These are phyloP conservation scores for Cheilosia variabilis DNA, from an alignment of 2,888 invertebrate species.

Conservation along the genomic window DNA sequence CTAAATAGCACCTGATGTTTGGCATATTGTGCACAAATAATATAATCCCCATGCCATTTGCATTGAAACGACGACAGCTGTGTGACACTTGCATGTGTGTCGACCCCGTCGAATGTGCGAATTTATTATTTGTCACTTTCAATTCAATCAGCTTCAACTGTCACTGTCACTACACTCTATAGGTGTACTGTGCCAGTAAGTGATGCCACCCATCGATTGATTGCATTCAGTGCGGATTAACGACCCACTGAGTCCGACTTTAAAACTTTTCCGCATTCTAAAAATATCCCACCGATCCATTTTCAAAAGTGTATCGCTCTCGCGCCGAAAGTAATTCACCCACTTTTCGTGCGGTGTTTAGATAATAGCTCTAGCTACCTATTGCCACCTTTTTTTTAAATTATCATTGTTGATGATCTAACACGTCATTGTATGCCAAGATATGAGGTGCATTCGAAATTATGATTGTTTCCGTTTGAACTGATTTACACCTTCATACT, in stretches of 20 bases:
- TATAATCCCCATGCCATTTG: conserved; percentile 53
- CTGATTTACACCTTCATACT: conserved; percentile 19
- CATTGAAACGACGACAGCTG: conserved; percentile 19
- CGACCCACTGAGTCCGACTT: conserved; percentile 38
- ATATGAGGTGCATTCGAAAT: conserved; percentile 21
- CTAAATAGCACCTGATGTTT: conserved; percentile 22
- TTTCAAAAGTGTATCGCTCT: conserved; percentile 6
- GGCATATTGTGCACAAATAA: conserved; percentile 37
- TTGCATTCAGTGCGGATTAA: conserved; percentile 49
- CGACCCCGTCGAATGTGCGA: conserved; percentile 26
- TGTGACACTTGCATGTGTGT: conserved; percentile 8
- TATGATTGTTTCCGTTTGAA: conserved; percentile 37
- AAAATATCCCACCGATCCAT: conserved; percentile 27
- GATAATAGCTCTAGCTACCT: conserved; percentile 8
- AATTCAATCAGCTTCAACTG: conserved; percentile 7
- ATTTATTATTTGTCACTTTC: conserved; percentile 51
- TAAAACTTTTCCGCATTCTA: conserved; percentile 64
- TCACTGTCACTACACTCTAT: conserved; percentile 29
- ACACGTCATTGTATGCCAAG: background rate
- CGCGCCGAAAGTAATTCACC: conserved; percentile 37
- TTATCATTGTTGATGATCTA: conserved; percentile 42
- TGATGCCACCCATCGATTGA: conserved; percentile 14
- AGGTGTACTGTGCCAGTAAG: background rate
- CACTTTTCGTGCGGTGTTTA: conserved; percentile 48
- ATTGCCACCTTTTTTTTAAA: background rate